These are phyloP conservation scores for Grus americana DNA, from an alignment of 2,113 vertebrate species.

Conservation along the genomic window DNA sequence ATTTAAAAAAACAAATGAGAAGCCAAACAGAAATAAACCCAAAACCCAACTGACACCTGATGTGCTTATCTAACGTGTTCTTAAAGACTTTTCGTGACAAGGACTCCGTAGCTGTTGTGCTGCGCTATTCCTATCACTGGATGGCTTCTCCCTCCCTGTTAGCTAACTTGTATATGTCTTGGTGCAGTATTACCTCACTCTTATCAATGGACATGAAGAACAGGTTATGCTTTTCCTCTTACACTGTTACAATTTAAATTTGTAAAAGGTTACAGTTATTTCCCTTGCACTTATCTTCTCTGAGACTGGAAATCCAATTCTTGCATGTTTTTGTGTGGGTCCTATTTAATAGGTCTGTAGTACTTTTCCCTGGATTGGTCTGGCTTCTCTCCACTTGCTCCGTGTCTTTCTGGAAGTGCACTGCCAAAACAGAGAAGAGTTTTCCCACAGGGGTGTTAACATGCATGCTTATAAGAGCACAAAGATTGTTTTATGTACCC, in stretches of 20 bases:
- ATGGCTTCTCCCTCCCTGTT: not conserved
- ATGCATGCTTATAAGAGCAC: not conserved
- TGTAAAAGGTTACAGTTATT: not conserved
- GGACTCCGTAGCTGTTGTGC: not conserved
- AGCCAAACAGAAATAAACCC: not conserved
- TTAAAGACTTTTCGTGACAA: not conserved
- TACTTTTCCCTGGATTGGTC: not conserved
- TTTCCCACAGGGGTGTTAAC: not conserved
- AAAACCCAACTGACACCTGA: fast-evolving
- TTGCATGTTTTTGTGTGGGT: not conserved
- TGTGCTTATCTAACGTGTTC: not conserved
- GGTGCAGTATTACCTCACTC: fast-evolving
- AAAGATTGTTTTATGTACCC: not conserved
- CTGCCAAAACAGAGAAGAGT: not conserved
- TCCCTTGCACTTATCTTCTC: not conserved
- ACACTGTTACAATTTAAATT: not conserved
- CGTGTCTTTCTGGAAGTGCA: not conserved
- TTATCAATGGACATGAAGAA: not conserved
- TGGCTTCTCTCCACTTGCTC: not conserved
- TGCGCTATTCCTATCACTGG: not conserved
- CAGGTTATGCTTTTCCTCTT: not conserved
- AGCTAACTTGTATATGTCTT: not conserved
- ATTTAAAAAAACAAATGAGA: not conserved
- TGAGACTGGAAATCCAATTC: not conserved
- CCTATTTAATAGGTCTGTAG: not conserved